These are phyloP conservation scores for Pangasius sanitwongsei DNA, from an alignment of 2,797 vertebrate species.

Conservation along the genomic window DNA sequence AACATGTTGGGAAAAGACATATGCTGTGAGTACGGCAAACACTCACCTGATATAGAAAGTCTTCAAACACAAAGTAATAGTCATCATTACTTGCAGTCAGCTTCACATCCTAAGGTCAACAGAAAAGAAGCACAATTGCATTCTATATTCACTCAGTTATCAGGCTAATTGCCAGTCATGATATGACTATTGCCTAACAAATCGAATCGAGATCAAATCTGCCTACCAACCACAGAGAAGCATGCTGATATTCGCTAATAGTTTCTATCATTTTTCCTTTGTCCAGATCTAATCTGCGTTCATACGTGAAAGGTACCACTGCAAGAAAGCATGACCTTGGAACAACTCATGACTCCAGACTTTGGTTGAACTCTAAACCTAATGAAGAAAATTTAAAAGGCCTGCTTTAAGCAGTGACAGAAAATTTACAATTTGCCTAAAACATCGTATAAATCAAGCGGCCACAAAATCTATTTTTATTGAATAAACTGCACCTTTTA, in stretches of 20 bases:
- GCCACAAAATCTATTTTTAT: constrained; percentile 47
- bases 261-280: constrained; percentile 11
- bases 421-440: neutral
- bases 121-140: neutral
- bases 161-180: neutral
- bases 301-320: constrained; percentile 6
- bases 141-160: neutral
- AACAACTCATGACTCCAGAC: neutral
- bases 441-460: constrained; percentile 37
- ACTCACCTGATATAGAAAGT: constrained; percentile 96
- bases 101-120: constrained; percentile 87
- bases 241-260: neutral
- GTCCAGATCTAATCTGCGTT: constrained; percentile 21
- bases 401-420: neutral
- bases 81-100: constrained; percentile 98
- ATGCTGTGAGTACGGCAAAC: neutral
- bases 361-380: constrained; percentile 28
- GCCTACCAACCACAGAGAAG: neutral
- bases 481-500: constrained; percentile 34
- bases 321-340: constrained; percentile 24
- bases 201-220: neutral
- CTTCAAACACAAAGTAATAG: constrained; percentile 99
- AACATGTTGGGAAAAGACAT: neutral
- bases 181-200: neutral
- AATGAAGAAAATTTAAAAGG: constrained; percentile 9